Base-by-base conservation (phyloP, 2,113 vertebrate genomes). In the Leucoraja erinaceus region DNA sequence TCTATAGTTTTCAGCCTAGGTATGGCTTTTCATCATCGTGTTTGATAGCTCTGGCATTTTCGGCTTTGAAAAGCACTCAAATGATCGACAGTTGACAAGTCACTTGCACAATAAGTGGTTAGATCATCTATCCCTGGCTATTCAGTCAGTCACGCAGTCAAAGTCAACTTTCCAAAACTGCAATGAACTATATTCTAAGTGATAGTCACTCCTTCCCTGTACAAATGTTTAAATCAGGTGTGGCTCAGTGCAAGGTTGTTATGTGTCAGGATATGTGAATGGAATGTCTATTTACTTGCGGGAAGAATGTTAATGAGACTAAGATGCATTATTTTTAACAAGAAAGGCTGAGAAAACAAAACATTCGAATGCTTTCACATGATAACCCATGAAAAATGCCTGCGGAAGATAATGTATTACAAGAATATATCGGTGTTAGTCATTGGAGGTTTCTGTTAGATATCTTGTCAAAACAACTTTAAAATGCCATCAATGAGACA, bases 211-310 rank as follows among this genome's bases (percentile, higher is more conserved):
- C 95, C 95, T 95, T 95, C 93, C 94, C 93, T 94, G 33, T 91
- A 72, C 94, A 94, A 95, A 96, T 97, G 95, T 96, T 96, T 97
- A 95, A 97, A 94, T 95, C 96, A 97, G 96, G 96, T 96, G 96
- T 94, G 96, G 94, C 94, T 95, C 94, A 93, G 92, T 92, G 93
- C 95, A 96, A 95, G 95, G 94, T 94, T 94, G 93, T 93, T 93
- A 95, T 96, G 95, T 84, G 93, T 95, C 94, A 94, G 94, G 94
- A 1, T 47, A 47, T 47, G 94, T 95, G 94, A 94, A 94, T 93
- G 94, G 94, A 93, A 14, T 96, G 96, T 97, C 96, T 96, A 95
- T 94, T 97, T 94, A 95, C 94, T 38, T 72, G 33, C 68, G 66
- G 72, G 72, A 72, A 47, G 68, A 91, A 91, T 91, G 28, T 25